Evolutionary conservation across 2,113 vertebrate genomes (phyloP), one percentile per base, ranked within the genome.

Genomic region (Vombatus ursinus): DNA sequence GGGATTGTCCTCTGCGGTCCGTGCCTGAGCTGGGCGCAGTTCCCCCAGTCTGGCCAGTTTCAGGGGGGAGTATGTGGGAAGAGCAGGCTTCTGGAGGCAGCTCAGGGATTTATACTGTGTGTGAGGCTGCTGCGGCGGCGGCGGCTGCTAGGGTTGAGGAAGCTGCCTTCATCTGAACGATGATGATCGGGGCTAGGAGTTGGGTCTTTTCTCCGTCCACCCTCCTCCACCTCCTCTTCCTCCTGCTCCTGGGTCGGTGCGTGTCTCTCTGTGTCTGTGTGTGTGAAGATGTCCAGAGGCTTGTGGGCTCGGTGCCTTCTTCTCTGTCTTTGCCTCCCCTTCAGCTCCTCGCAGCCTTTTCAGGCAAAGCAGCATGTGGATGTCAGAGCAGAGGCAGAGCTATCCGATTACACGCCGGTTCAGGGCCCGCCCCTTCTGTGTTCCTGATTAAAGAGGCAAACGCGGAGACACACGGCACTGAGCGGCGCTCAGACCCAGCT

Each of bases 391-490:
- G 98, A 98, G 99, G 98, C 98, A 93, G 98, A 98, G 97, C 99
- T 98, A 98, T 99, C 99, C 98, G 98, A 99, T 99, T 99, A 99
- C 99, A 99, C 99, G 98, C 99, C 98, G 98, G 99, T 98, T 98
- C 99, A 99, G 98, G 98, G 98, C 98, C 99, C 99, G 99, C 99
- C 99, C 98, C 99, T 98, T 98, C 96, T 98, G 98, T 98, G 98
- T 97, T 97, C 94, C 98, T 98, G 99, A 99, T 99, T 99, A 99
- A 99, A 99, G 98, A 99, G 98, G 97, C 98, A 96, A 97, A 97
- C 52, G 98, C 97, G 96, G 96, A 96, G 94, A 25, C 95, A 97
- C 96, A 95, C 97, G 95, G 97, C 97, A 95, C 95, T 94, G n/a
- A 92, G 77, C 47, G 51, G n/a, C 57, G 95, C 44, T 93, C 94